phyloP scores from a whole-genome alignment of 2,888 invertebrate species.

The Sesamia inferens region DNA sequence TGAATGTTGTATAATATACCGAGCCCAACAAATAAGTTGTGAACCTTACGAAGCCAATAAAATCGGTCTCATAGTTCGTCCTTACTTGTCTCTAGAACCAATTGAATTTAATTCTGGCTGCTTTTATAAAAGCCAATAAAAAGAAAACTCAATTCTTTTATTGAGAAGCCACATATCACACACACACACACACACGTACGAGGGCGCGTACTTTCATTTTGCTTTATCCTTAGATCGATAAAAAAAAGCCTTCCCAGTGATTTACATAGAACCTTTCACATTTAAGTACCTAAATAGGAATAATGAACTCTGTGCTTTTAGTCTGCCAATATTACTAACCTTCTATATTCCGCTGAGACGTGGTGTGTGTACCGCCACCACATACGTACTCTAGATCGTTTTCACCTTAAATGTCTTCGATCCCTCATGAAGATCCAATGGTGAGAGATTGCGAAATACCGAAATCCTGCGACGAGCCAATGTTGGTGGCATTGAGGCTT shows the following conservation, averaged over 20 bases:
- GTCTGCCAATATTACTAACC: not conserved
- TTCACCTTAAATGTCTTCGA: too few species aligned
- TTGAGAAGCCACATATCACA: not conserved
- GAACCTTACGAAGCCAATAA: too few species aligned
- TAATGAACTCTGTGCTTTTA: constrained; percentile 36
- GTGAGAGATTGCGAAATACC: too few species aligned
- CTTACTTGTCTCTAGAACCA: not conserved
- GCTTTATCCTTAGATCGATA: constrained; percentile 19
- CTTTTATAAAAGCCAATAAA: not conserved
- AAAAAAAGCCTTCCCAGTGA: constrained; percentile 31
- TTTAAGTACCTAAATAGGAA: constrained; percentile 26
- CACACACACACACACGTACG: not conserved
- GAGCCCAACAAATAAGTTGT: too few species aligned
- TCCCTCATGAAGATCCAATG: too few species aligned
- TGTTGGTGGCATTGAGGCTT: too few species aligned
- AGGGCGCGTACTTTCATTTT: constrained; percentile 1
- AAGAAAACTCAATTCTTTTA: not conserved
- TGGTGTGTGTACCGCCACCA: too few species aligned
- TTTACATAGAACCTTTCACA: constrained; percentile 41
- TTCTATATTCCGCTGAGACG: too few species aligned
- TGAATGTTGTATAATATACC: too few species aligned
- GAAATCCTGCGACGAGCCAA: too few species aligned
- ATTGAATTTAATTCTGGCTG: not conserved
- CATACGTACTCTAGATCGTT: too few species aligned
- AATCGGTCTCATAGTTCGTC: too few species aligned